Conservation (phyloP, 2,797 vertebrate species). For the Hyperoplus lanceolatus region DNA sequence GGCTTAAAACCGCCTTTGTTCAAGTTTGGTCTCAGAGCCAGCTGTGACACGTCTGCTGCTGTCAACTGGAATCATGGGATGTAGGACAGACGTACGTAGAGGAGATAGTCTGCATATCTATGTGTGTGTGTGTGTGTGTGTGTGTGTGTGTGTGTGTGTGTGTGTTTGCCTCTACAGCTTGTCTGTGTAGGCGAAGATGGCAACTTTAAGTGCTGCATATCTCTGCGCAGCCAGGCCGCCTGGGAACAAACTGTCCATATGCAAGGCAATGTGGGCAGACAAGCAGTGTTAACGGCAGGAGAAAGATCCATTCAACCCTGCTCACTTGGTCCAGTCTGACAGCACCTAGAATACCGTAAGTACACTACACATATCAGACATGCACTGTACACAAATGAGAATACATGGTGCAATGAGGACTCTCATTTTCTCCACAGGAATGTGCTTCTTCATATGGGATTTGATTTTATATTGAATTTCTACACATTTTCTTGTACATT, state of each 20-base stretch:
- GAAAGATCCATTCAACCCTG: constrained; percentile 74
- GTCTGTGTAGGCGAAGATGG: constrained; percentile 63
- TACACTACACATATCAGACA: constrained; percentile 25
- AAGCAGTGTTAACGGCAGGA: constrained; percentile 69
- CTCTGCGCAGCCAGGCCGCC: constrained; percentile 50
- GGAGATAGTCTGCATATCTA: constrained; percentile 41
- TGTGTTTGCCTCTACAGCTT: constrained; percentile 38
- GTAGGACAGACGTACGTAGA: constrained; percentile 56
- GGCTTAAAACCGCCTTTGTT: constrained; percentile 81
- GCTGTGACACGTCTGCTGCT: constrained; percentile 80
- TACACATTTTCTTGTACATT: constrained; percentile 42
- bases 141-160: not conserved
- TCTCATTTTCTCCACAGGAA: constrained; percentile 38
- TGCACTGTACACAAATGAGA: constrained; percentile 49
- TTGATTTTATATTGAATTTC: constrained; percentile 42
- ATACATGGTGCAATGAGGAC: constrained; percentile 43
- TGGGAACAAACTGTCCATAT: constrained; percentile 83
- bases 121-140: no score
- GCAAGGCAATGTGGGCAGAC: constrained; percentile 72
- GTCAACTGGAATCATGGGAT: constrained; percentile 80
- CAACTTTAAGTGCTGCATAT: constrained; percentile 68
- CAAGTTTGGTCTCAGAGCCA: constrained; percentile 75
- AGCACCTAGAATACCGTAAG: constrained; percentile 52
- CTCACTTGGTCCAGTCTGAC: constrained; percentile 57
- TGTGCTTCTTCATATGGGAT: constrained; percentile 48